A percentile compares a stretch with the other conserved stretches of the same genome.
These are phyloP conservation scores for Apantesis nais DNA, from an alignment of 2,888 invertebrate species.

Conservation along the genomic window DNA sequence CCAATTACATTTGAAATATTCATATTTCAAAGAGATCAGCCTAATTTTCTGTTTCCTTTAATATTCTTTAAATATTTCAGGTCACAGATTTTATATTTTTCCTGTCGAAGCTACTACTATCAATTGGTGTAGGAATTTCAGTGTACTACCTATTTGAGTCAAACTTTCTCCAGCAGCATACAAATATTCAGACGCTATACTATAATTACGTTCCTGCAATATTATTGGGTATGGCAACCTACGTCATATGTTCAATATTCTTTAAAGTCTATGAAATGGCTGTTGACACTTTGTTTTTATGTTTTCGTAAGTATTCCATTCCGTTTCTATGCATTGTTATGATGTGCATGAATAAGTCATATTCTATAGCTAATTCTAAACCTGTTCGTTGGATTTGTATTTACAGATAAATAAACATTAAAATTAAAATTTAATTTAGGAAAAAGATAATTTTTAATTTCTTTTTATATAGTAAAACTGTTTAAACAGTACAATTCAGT, in stretches of 20 bases:
- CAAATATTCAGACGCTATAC: constrained; percentile 85
- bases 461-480: too few species aligned
- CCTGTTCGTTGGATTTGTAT: too few species aligned
- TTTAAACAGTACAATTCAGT: too few species aligned
- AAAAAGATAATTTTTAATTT: too few species aligned
- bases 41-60: neutral
- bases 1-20: neutral
- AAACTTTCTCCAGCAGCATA: constrained; percentile 81
- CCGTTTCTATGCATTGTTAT: neutral
- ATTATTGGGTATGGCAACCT: constrained; percentile 93
- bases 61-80: constrained; percentile 68
- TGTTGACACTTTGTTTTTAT: constrained; percentile 97
- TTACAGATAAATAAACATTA: too few species aligned
- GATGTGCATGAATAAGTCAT: too few species aligned
- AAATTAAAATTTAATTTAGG: too few species aligned
- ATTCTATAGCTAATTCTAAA: too few species aligned
- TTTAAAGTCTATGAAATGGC: constrained; percentile 99
- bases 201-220: constrained; percentile 94
- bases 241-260: constrained; percentile 94
- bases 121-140: constrained; percentile 90
- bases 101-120: constrained; percentile 94
- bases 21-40: neutral
- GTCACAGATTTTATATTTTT: constrained; percentile 96
- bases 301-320: constrained; percentile 92
- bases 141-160: constrained; percentile 91